Evolutionary conservation across 2,888 invertebrate species (phyloP), one percentile per base, ranked within the genome.

Genomic region (Caenorhabditis panamensis): DNA sequence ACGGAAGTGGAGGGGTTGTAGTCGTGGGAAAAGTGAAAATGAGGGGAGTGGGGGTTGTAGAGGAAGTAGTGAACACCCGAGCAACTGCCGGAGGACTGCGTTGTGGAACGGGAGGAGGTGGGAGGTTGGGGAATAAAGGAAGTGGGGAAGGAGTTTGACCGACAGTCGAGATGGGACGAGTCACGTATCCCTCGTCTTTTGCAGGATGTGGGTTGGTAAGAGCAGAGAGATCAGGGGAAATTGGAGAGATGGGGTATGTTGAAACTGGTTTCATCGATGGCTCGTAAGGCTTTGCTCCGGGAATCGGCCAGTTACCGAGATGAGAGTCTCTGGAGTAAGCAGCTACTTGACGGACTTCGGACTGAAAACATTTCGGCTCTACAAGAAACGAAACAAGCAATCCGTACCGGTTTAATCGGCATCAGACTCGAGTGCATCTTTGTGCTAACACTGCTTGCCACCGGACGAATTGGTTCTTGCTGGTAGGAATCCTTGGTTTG

Each of bases 291-390:
- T 80, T 82, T 2, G 87, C 73, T 18, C 87, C 87, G 2, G 87
- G 86, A 54, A 87, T 87, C 4, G 87, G 87, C 87, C 87, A 87
- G 47, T 87, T 87, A 1, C 87, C 87, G 26, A 87, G 84, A 53
- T 82, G 84, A 9, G 71, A 59, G 22, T 86, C 84, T 24, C 83
- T 58, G 0, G 86, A 84, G 31, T 80, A 77, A 0, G 84, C 84
- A 22, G 84, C 53, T 2, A 83, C 77, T 77, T 78, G 80, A 3
- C 58, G 75, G 11, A 82, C 82, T 62, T 76, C 76, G 0, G 75
- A 73, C 78, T 84, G 73, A 49, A 75, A 63, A 26, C 8, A 54
- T 5, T 4, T 9, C 16, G 16, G 6, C 3, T 5, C 4, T 44
- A n/a, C 44, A 8, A 13, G 49, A 68, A 59, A 9, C 31, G 31